Evolutionary conservation across 2,888 invertebrate species (phyloP).

Genomic region (Pantelozetes paolii): DNA sequence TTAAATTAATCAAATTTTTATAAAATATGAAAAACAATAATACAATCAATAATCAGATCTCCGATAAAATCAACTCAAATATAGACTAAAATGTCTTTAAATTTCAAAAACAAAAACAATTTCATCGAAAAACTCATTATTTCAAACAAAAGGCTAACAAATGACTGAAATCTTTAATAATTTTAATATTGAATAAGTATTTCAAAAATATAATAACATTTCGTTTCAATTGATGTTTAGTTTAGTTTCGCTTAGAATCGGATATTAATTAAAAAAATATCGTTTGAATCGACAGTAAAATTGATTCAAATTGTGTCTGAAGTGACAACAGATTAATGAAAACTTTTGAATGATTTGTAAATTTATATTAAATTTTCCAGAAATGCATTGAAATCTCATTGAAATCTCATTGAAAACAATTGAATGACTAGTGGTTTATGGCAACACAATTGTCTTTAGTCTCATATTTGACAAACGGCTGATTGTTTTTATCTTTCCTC

Average conservation of each 20-base stretch:
- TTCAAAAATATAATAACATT: slow-evolving; percentile 33
- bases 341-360: not conserved
- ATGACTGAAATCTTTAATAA: not conserved
- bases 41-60: slow-evolving; percentile 18
- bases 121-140: not conserved
- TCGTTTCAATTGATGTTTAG: slow-evolving; percentile 4
- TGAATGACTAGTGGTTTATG: slow-evolving; percentile 35
- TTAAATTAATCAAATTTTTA: not conserved
- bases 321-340: too few species aligned
- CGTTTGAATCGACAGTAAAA: not conserved
- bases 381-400: not conserved
- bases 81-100: not conserved
- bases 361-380: not conserved
- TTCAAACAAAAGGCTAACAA: not conserved
- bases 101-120: not conserved
- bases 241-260: too few species aligned
- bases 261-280: slow-evolving; percentile 8
- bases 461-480: slow-evolving; percentile 36
- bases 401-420: not conserved
- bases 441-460: slow-evolving; percentile 36
- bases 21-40: slow-evolving; percentile 10
- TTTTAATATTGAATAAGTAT: not conserved
- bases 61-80: slow-evolving; percentile 1
- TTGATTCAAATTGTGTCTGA: not conserved
- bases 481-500: slow-evolving; percentile 35